A percentile compares a stretch with the other conserved stretches of the same genome.
phyloP scores from a whole-genome alignment of 2,113 vertebrate genomes.

The Notothenia coriiceps region DNA sequence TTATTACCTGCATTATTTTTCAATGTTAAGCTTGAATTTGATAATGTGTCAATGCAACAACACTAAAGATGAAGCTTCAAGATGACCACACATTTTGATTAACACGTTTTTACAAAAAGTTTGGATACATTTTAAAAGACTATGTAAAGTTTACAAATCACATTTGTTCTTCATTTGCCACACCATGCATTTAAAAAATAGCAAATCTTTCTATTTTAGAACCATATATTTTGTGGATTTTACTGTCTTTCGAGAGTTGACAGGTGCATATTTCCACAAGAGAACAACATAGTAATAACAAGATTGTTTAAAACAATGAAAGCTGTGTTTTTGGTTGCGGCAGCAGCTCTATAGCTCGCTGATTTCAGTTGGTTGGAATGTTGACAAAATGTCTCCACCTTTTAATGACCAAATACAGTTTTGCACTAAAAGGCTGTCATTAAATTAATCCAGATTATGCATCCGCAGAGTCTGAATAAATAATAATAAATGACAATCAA shows the following conservation, averaged over 20 bases:
- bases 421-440: too few relatives aligned
- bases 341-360: too few relatives aligned
- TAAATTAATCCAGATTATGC: neutral
- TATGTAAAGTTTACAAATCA: too few relatives aligned
- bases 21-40: neutral
- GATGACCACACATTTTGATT: neutral
- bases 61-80: too few relatives aligned
- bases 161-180: neutral
- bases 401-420: too few relatives aligned
- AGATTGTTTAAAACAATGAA: neutral
- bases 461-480: conserved; percentile 1
- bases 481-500: neutral
- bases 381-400: too few relatives aligned
- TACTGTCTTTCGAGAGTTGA: neutral
- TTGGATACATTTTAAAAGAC: too few relatives aligned
- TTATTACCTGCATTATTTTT: neutral
- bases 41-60: neutral
- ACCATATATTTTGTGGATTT: neutral
- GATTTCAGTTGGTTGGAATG: too few relatives aligned
- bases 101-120: neutral
- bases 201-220: neutral
- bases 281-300: neutral
- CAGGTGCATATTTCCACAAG: neutral
- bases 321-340: neutral
- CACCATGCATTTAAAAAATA: neutral